A percentile compares a stretch with the other conserved stretches of the same genome.
Evolutionary conservation across 2,888 invertebrate species (phyloP).

Genomic region (Phaedon cochleariae): DNA sequence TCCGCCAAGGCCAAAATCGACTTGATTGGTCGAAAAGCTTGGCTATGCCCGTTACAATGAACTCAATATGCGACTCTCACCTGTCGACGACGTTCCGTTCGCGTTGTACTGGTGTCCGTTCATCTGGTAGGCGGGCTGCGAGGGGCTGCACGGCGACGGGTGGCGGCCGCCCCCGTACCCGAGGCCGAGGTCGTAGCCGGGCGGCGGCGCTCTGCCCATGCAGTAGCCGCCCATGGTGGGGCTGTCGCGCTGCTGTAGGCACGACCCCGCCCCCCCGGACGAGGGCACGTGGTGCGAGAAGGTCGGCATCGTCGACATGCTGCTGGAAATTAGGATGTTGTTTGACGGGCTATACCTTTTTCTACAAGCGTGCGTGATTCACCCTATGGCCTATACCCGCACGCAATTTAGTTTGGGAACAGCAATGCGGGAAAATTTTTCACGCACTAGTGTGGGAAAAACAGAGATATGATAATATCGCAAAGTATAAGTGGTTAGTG

Average conservation of each 20-base stretch:
- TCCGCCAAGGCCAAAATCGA: no score
- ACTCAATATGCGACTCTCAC: conserved; percentile 47
- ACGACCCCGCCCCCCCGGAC: conserved; percentile 66
- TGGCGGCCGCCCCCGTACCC: conserved; percentile 69
- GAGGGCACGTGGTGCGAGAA: conserved; percentile 66
- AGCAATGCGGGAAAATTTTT: no score
- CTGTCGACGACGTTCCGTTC: conserved; percentile 67
- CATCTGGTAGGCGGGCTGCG: conserved; percentile 74
- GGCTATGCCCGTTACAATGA: no score
- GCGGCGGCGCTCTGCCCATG: conserved; percentile 65
- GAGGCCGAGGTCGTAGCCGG: conserved; percentile 66
- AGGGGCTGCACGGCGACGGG: conserved; percentile 73
- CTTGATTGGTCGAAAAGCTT: no score
- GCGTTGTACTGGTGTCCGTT: conserved; percentile 65
- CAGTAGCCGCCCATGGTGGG: conserved; percentile 65
- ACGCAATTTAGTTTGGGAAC: no score
- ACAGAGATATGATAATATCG: no score
- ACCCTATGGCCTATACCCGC: no score
- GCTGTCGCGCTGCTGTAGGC: conserved; percentile 68
- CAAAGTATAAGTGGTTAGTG: no score
- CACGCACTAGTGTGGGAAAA: no score
- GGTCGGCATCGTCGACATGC: conserved; percentile 69
- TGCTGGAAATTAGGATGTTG: no score
- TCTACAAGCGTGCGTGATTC: no score
- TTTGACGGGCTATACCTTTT: no score